Conservation (phyloP, 2,797 vertebrate species). For the Poecile montanus region DNA sequence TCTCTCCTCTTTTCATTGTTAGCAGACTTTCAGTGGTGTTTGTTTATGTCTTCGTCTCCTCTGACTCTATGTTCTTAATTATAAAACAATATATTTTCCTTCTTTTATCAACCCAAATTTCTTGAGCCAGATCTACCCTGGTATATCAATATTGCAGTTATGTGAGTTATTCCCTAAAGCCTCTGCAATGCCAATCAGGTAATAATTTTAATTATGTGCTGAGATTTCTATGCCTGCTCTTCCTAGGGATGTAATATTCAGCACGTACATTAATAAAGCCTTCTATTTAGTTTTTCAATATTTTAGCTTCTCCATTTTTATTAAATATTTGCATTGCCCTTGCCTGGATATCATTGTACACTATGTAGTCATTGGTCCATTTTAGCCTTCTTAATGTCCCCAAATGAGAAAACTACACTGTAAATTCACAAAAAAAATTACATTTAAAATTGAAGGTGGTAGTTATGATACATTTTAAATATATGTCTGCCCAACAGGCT, state of each 20-base stretch:
- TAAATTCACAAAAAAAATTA: neutral
- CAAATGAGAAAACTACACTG: neutral
- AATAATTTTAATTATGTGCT: constrained; percentile 19
- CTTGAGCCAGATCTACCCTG: neutral
- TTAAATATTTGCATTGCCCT: neutral
- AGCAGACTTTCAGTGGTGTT: neutral
- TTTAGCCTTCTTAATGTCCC: neutral
- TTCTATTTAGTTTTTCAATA: neutral
- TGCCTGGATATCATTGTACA: neutral
- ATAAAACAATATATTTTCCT: neutral
- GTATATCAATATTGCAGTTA: neutral
- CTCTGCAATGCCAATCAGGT: neutral
- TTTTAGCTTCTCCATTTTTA: neutral
- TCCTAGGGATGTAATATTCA: neutral
- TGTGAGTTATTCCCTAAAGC: neutral
- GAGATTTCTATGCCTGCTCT: neutral
- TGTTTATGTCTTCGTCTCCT: neutral
- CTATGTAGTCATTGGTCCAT: neutral
- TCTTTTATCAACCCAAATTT: neutral
- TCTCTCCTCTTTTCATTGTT: neutral
- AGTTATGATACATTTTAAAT: neutral
- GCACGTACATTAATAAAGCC: neutral
- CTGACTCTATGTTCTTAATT: neutral
- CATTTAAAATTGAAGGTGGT: neutral
- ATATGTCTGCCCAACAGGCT: neutral